Conservation (phyloP, 2,797 vertebrate genomes). For the Agapornis canus region DNA sequence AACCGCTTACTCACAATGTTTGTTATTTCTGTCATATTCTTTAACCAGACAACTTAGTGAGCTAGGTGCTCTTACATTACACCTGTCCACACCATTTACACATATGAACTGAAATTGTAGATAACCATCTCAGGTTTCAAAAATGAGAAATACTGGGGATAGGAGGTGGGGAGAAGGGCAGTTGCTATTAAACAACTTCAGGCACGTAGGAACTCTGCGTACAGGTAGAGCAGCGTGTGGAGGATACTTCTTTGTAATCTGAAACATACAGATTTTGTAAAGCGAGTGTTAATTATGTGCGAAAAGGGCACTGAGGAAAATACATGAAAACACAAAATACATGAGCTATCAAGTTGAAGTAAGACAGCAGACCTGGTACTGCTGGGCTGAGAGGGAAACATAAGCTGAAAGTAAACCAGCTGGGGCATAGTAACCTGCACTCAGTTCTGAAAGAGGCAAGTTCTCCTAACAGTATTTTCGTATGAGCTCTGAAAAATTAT, state of each 20-base stretch:
- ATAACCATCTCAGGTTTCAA: not conserved
- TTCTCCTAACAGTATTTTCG: not conserved
- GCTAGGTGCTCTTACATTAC: not conserved
- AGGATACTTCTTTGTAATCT: not conserved
- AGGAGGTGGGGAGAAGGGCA: not conserved
- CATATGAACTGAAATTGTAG: not conserved
- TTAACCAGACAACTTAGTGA: not conserved
- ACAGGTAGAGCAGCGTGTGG: not conserved
- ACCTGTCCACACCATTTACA: not conserved
- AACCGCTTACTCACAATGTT: not conserved
- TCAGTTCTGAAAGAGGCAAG: not conserved
- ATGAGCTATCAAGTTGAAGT: not conserved
- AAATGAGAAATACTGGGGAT: not conserved
- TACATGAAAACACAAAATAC: not conserved
- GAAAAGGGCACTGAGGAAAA: not conserved
- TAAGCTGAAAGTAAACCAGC: not conserved
- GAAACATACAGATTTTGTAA: not conserved
- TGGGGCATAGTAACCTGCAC: accelerated
- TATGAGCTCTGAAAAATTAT: not conserved
- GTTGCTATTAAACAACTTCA: not conserved
- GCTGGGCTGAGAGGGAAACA: not conserved
- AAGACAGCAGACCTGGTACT: not conserved
- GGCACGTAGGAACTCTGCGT: not conserved
- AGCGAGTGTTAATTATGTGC: not conserved
- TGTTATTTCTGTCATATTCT: not conserved